Conservation (phyloP, 2,797 vertebrate genomes). For the Ptychobarbus kaznakovi region DNA sequence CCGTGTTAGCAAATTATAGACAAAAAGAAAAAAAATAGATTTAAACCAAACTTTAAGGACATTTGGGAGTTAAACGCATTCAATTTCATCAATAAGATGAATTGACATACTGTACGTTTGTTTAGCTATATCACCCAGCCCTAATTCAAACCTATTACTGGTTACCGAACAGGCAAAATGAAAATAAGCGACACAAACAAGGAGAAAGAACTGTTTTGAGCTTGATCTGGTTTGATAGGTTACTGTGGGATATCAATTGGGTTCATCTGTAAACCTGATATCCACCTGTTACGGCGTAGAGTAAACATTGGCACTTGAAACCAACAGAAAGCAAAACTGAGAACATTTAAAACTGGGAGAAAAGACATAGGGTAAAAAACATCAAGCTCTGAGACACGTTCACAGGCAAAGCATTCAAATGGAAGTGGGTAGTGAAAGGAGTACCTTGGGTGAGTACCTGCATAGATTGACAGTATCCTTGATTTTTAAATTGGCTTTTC, state of each 20-base stretch:
- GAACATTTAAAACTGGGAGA: constrained; percentile 56
- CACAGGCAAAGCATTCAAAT: constrained; percentile 99
- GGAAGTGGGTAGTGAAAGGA: constrained; percentile 99
- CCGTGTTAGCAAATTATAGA: neutral
- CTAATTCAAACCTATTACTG: neutral
- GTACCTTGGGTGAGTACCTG: constrained; percentile 99
- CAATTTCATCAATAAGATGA: neutral
- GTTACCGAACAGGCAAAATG: constrained; percentile 10
- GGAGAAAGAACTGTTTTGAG: constrained; percentile 71
- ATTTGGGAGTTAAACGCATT: neutral
- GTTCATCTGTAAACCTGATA: constrained; percentile 53
- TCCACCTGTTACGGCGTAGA: constrained; percentile 46
- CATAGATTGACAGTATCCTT: constrained; percentile 99
- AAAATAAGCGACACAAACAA: constrained; percentile 67
- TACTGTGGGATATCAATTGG: constrained; percentile 68
- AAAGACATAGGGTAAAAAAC: constrained; percentile 71
- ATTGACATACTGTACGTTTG: neutral
- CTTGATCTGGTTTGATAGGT: constrained; percentile 58
- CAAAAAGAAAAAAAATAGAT: no score
- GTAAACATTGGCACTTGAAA: constrained; percentile 53
- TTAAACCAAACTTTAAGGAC: no score
- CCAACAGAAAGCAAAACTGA: constrained; percentile 59
- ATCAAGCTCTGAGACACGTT: constrained; percentile 86
- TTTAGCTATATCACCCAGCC: constrained; percentile 28
- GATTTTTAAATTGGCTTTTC: constrained; percentile 99